Evolutionary conservation across 2,113 vertebrate species (phyloP), one percentile per base, ranked within the genome.

Genomic region (Hypomesus transpacificus): DNA sequence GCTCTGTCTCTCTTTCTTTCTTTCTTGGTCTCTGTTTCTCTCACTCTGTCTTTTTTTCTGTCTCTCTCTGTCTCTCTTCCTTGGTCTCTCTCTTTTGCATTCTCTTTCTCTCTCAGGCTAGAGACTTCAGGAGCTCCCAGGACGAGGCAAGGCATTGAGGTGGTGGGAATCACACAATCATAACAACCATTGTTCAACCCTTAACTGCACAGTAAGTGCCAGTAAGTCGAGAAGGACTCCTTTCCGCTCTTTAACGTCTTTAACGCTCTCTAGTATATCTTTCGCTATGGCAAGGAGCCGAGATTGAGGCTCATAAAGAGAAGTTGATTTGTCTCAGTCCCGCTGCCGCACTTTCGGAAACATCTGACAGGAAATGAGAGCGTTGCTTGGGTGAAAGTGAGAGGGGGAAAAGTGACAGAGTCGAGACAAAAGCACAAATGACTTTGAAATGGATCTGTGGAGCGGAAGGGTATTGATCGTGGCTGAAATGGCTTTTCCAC

Each of bases 381-480:
- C 62, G 24, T 26, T n/a, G 50, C 46, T 16, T 16, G n/a, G 22
- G 9, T 0, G 14, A 68, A 52, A 54, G 20, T 11, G 24, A 63
- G 46, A 58, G 51, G 9, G 8, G 28, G 57, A 61, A 52, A 70
- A 67, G 59, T 72, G 73, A 64, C 54, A 76, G 16, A 34, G 66
- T 34, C 68, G 26, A 64, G 59, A 51, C 65, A 71, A 68, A 51
- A 70, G 62, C 64, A 54, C 59, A 71, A 74, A 24, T 56, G 7
- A 60, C 64, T 57, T 70, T 71, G 59, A 75, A 80, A 76, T 68
- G 31, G 69, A 77, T 71, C 28, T 76, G 66, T 75, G 58, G 18
- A 75, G 63, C 70, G 68, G 14, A 68, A 21, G 21, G 39, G 28
- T 73, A 83, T 81, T 20, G 79, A 83, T 81, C 57, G 20, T 11